These are phyloP conservation scores for Lophura nycthemera DNA, from an alignment of 2,113 vertebrate species.

Conservation along the genomic window DNA sequence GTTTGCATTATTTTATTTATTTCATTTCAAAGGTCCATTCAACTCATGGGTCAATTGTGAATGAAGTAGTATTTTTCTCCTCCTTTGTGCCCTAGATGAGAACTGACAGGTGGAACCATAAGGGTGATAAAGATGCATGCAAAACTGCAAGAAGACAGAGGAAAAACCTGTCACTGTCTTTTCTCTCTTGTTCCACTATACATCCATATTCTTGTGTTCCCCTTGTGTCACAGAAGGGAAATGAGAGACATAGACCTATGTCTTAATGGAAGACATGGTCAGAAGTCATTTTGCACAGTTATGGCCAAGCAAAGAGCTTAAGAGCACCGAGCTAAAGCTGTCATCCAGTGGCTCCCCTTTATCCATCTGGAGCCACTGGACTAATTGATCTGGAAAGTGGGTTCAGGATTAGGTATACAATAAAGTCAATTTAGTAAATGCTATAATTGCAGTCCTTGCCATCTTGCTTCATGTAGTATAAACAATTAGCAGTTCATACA, in stretches of 20 bases:
- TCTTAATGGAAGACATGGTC: not conserved
- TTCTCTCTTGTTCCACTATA: not conserved
- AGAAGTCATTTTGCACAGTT: not conserved
- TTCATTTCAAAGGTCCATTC: not conserved
- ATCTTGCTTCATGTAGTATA: not conserved
- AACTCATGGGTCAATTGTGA: not conserved
- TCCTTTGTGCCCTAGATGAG: not conserved
- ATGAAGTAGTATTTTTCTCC: not conserved
- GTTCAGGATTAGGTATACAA: not conserved
- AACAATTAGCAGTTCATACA: not conserved
- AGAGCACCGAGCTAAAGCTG: not conserved
- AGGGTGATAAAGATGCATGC: rapidly evolving
- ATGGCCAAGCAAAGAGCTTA: not conserved
- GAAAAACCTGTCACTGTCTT: not conserved
- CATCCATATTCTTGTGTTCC: not conserved
- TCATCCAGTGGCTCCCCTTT: not conserved
- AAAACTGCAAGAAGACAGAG: not conserved
- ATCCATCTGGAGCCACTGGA: not conserved
- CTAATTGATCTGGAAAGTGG: not conserved
- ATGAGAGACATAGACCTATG: not conserved
- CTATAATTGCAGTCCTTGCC: not conserved
- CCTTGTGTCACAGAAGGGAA: not conserved
- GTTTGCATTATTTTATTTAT: not conserved
- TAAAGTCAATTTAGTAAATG: not conserved
- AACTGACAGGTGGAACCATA: not conserved